phyloP scores from a whole-genome alignment of 2,797 vertebrate genomes.

The Mastacembelus armatus region DNA sequence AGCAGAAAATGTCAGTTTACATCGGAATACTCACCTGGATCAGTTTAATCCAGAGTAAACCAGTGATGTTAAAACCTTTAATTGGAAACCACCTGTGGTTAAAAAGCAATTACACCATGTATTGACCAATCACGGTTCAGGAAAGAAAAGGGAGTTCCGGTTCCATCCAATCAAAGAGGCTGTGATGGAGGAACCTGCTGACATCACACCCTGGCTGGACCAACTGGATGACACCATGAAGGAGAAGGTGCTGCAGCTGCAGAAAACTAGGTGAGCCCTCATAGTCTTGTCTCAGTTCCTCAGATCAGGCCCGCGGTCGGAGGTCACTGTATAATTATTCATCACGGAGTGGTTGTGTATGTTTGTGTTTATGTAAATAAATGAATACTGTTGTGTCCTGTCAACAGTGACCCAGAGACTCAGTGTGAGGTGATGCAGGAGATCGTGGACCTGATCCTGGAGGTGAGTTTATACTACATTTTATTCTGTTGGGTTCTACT shows the following conservation, averaged over 20 bases:
- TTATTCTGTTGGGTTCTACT: slow-evolving; percentile 46
- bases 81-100: not conserved
- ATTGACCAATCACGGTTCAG: slow-evolving; percentile 65
- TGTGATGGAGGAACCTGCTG: slow-evolving; percentile 92
- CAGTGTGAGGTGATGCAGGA: slow-evolving; percentile 99
- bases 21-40: too few species aligned
- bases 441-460: slow-evolving; percentile 95
- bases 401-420: slow-evolving; percentile 91
- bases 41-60: not conserved
- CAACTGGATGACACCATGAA: slow-evolving; percentile 94
- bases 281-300: not conserved
- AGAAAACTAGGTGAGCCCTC: slow-evolving; percentile 91
- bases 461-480: slow-evolving; percentile 89
- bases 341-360: not conserved
- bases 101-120: not conserved
- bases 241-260: slow-evolving; percentile 93
- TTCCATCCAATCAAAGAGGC: slow-evolving; percentile 97
- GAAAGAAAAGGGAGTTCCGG: slow-evolving; percentile 95
- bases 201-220: slow-evolving; percentile 94
- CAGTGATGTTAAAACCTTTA: too few species aligned
- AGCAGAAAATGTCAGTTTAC: too few species aligned
- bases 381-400: not conserved
- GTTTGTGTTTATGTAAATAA: not conserved
- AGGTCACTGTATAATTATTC: not conserved
- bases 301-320: not conserved